phyloP scores from a whole-genome alignment of 2,113 vertebrate species.

The Ardeotis arabs region DNA sequence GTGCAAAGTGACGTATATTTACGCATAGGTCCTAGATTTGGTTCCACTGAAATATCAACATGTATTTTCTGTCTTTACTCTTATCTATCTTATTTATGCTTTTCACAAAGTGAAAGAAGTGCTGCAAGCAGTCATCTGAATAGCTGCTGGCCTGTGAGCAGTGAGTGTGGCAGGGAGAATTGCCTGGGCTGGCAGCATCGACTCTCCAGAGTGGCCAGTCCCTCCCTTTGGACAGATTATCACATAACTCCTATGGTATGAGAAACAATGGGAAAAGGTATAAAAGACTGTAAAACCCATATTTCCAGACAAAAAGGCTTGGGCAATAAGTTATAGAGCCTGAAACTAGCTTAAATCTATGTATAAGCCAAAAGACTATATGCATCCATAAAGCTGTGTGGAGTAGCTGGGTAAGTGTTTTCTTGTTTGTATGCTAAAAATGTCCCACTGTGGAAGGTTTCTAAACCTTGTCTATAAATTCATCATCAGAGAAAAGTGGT shows the following conservation, averaged over 20 bases:
- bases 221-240: neutral
- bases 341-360: neutral
- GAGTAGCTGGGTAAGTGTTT: neutral
- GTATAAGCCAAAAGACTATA: neutral
- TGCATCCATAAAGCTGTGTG: neutral
- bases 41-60: neutral
- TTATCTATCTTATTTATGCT: neutral
- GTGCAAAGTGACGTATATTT: neutral
- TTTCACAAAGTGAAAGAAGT: neutral
- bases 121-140: neutral
- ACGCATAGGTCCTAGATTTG: neutral
- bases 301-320: neutral
- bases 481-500: neutral
- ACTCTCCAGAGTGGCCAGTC: neutral
- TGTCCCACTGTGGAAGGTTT: neutral
- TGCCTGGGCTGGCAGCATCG: neutral
- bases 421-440: neutral
- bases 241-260: neutral
- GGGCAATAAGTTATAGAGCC: neutral
- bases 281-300: neutral
- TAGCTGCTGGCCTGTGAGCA: neutral
- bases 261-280: neutral
- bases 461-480: neutral
- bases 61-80: neutral
- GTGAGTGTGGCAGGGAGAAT: neutral